Evolutionary conservation across 2,888 invertebrate genomes (phyloP).

Genomic region (Papilio demoleus): DNA sequence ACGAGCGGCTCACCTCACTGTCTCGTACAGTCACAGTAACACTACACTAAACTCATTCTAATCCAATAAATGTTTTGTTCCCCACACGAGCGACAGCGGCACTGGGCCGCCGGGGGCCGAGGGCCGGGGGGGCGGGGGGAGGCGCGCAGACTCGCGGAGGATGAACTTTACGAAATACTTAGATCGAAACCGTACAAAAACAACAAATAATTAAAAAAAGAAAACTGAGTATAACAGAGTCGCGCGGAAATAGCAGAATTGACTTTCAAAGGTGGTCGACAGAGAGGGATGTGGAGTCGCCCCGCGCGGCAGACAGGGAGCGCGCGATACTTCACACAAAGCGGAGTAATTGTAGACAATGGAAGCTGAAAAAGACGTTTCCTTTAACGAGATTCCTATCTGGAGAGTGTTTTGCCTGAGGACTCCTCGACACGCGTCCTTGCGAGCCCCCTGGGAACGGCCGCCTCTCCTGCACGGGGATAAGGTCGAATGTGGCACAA

Average conservation of each 20-base stretch:
- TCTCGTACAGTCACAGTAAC: background rate
- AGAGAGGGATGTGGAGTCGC: slow-evolving; percentile 52
- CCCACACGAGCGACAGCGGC: too few species aligned
- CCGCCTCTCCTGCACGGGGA: fast-evolving
- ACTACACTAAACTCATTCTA: background rate
- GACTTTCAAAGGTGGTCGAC: slow-evolving; percentile 63
- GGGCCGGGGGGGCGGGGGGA: too few species aligned
- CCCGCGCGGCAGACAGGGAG: slow-evolving; percentile 54
- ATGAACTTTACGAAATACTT: slow-evolving; percentile 1
- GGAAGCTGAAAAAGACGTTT: slow-evolving; percentile 81
- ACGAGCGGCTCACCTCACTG: too few species aligned
- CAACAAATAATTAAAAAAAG: slow-evolving; percentile 54
- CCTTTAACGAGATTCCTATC: slow-evolving; percentile 81
- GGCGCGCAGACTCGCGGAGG: background rate
- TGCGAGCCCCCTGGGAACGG: slow-evolving; percentile 22
- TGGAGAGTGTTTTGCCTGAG: slow-evolving; percentile 75
- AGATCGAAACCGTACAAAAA: slow-evolving; percentile 32
- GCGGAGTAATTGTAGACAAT: slow-evolving; percentile 82
- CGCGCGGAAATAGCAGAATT: slow-evolving; percentile 75
- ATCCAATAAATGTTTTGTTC: slow-evolving; percentile 1
- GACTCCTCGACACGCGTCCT: slow-evolving; percentile 55
- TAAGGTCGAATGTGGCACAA: slow-evolving; percentile 47
- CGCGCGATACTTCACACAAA: slow-evolving; percentile 61
- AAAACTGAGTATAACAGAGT: slow-evolving; percentile 57
- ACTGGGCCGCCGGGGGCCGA: too few species aligned